phyloP scores from a whole-genome alignment of 2,797 vertebrate genomes.

The Darevskia nairensis region DNA sequence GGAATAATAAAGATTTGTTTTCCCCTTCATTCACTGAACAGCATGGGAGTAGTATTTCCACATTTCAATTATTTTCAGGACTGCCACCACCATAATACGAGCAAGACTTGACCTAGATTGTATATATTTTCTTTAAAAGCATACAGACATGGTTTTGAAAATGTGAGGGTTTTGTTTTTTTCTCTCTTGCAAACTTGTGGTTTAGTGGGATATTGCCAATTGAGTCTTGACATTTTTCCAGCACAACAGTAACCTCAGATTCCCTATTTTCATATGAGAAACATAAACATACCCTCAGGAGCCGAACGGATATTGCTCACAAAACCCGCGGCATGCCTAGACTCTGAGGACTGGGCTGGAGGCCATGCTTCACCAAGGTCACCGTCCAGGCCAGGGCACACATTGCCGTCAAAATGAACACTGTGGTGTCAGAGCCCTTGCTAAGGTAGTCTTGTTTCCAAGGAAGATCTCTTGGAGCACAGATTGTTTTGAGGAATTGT shows the following conservation, averaged over 20 bases:
- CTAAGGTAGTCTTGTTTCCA: conserved; percentile 35
- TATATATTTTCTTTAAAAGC: conserved; percentile 70
- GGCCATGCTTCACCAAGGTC: conserved; percentile 29
- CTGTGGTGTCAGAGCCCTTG: background rate
- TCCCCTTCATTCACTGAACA: conserved; percentile 66
- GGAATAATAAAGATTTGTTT: conserved; percentile 71
- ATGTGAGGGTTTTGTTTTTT: conserved; percentile 71
- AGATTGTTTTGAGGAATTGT: conserved; percentile 13
- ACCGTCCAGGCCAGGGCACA: conserved; percentile 24
- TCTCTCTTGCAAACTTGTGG: conserved; percentile 74
- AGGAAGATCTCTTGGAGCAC: background rate
- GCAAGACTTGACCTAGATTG: conserved; percentile 59
- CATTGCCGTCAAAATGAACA: background rate
- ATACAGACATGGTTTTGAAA: conserved; percentile 70
- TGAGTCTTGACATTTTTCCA: conserved; percentile 76
- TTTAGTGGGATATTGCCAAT: conserved; percentile 77
- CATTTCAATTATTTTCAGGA: conserved; percentile 63
- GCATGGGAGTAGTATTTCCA: conserved; percentile 66
- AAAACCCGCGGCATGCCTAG: conserved; percentile 48
- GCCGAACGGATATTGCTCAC: conserved; percentile 59
- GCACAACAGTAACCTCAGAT: conserved; percentile 75
- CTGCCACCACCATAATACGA: conserved; percentile 72
- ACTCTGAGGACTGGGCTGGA: conserved; percentile 32
- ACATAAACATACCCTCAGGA: conserved; percentile 61
- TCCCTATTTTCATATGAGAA: conserved; percentile 62